These are phyloP conservation scores for Sakesphorus luctuosus DNA, from an alignment of 2,113 vertebrate species.

Conservation along the genomic window DNA sequence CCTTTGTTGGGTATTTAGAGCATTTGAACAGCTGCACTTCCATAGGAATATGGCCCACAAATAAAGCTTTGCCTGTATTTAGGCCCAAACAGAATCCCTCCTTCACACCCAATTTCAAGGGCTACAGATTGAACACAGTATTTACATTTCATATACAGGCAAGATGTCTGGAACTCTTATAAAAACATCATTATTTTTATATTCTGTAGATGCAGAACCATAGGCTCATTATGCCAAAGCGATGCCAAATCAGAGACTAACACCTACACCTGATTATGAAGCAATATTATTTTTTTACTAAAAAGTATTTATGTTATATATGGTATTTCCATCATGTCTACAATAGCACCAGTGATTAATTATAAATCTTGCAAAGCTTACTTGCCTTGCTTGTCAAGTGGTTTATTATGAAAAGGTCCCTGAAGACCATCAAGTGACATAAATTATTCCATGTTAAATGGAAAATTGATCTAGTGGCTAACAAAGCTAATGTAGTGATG, in stretches of 20 bases:
- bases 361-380: neutral
- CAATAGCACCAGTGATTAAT: constrained; percentile 42
- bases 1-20: constrained; percentile 38
- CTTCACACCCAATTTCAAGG: constrained; percentile 29
- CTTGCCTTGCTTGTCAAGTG: constrained; percentile 7
- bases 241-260: constrained; percentile 43
- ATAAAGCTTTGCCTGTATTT: constrained; percentile 47
- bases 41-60: constrained; percentile 8
- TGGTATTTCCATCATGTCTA: constrained; percentile 50
- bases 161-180: constrained; percentile 47
- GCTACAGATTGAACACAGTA: neutral
- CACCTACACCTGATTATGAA: constrained; percentile 53
- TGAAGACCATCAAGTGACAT: constrained; percentile 15
- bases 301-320: constrained; percentile 24
- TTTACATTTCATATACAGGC: constrained; percentile 50
- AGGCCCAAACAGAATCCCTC: constrained; percentile 42
- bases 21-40: constrained; percentile 37
- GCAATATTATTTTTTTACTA: constrained; percentile 39
- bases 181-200: constrained; percentile 65
- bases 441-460: constrained; percentile 48
- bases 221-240: constrained; percentile 36
- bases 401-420: constrained; percentile 6
- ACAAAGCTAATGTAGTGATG: neutral
- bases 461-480: constrained; percentile 38
- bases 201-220: constrained; percentile 30